Base-by-base conservation (phyloP, 2,113 vertebrate species). In the Amazona guildingii region DNA sequence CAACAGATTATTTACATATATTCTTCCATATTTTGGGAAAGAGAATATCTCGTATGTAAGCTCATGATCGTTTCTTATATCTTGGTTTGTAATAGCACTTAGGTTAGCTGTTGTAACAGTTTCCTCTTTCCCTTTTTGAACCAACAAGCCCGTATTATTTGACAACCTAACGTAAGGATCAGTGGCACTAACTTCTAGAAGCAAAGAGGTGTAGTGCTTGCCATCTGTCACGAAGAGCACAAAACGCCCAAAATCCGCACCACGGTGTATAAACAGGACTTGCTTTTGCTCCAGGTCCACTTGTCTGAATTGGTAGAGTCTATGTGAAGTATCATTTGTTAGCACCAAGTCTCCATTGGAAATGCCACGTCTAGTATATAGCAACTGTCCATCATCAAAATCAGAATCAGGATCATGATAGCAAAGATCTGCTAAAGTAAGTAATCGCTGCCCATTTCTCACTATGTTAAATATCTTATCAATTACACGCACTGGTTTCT, bases 201-300 rank as follows among this genome's bases (percentile, higher is more conserved):
- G 97, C 10, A 98, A 98, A 9, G 98, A 99, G 0, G 98, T 98
- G 74, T 98, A 98, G 94, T 99, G 98, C 86, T 99, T 98, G 24
- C 98, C 98, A 92, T 99, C 99, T 1, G 99, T 99, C 49, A 99
- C 98, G 25, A 99, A 99, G 46, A 99, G 97, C 43, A 99, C 98
- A 91, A 99, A 99, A 61, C 97, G 95, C 7, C 98, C 98, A 18
- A 93, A 97, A 94, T 97, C 98, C 35, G 97, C 98, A 10, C 99
- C 98, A 28, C 2, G 95, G 88, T 99, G 99, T 76, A 98, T 81
- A 83, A 99, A 99, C 29, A 99, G 95, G 49, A 99, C 98, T 11
- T 57, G 97, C 15, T 98, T 98, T 86, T 99, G 97, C 54, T 94
- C 95, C 78, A 99, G 94, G 83, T 99, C 99, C 7, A 77, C 97